Percentiles rank a stretch among this genome's conserved stretches.
Evolutionary conservation across 2,888 invertebrate species (phyloP).

Genomic region (Brachycybe producta): DNA sequence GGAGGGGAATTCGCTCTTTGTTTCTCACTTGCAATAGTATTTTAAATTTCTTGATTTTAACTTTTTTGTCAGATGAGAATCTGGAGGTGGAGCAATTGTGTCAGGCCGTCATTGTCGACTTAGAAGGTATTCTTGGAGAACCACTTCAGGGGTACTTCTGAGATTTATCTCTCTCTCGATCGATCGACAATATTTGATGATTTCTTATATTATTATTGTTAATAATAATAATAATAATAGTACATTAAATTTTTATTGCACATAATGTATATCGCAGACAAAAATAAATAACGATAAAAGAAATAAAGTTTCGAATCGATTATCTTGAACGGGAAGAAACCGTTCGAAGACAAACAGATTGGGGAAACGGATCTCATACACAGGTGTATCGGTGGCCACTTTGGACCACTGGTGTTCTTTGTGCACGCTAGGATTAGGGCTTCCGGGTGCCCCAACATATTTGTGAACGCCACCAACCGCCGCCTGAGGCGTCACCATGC

Average conservation of each 20-base stretch:
- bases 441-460: constrained; percentile 27
- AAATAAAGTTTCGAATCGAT: too few species aligned
- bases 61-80: constrained; percentile 33
- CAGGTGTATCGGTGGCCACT: constrained; percentile 24
- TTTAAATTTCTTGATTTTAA: neutral
- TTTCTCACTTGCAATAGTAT: neutral
- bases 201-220: too few species aligned
- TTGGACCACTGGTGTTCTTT: constrained; percentile 33
- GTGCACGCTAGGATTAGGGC: constrained; percentile 20
- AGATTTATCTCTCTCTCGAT: too few species aligned
- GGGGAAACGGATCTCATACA: constrained; percentile 79
- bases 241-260: too few species aligned
- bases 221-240: too few species aligned
- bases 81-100: constrained; percentile 65
- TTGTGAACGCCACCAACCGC: constrained; percentile 40
- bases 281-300: too few species aligned
- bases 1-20: neutral
- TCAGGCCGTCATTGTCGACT: constrained; percentile 62
- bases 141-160: constrained; percentile 54
- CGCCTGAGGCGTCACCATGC: too few species aligned
- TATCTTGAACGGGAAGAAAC: too few species aligned
- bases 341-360: constrained; percentile 62
- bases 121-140: constrained; percentile 78
- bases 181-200: too few species aligned
- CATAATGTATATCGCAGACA: too few species aligned